Conservation (phyloP, 2,797 vertebrate genomes). For the Pseudochirops corinnae region DNA sequence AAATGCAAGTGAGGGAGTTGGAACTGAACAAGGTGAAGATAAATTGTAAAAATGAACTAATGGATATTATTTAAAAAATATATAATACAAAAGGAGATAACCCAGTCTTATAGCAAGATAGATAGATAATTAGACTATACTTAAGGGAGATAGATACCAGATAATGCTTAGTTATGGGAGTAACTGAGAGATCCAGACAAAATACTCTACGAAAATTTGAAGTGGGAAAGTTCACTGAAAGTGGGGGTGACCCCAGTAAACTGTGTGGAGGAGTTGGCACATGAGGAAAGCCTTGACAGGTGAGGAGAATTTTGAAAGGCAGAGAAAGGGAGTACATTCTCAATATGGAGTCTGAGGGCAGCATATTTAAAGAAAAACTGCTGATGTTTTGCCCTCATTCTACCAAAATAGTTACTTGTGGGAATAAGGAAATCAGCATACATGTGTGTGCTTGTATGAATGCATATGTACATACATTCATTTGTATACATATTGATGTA, state of each 20-base stretch:
- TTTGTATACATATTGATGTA: too few species aligned
- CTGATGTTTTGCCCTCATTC: not conserved
- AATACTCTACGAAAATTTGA: not conserved
- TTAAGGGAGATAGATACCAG: not conserved
- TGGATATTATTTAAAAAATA: not conserved
- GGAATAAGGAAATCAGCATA: too few species aligned
- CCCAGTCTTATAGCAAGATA: not conserved
- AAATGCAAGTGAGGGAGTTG: not conserved
- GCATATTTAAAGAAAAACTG: not conserved
- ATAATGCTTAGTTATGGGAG: not conserved
- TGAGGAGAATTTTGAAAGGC: not conserved
- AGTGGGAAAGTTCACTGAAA: not conserved
- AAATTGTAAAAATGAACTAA: not conserved
- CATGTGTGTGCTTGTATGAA: too few species aligned
- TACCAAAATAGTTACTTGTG: not conserved
- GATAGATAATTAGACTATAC: not conserved
- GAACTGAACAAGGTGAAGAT: not conserved
- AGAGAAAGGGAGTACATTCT: not conserved
- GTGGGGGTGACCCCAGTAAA: not conserved
- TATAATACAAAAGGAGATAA: not conserved
- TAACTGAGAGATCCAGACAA: not conserved
- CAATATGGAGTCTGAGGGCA: not conserved
- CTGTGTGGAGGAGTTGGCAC: not conserved
- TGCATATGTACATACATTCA: too few species aligned
- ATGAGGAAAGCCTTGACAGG: not conserved